These are phyloP conservation scores for Strix uralensis DNA, from an alignment of 2,113 vertebrate species.

Conservation along the genomic window DNA sequence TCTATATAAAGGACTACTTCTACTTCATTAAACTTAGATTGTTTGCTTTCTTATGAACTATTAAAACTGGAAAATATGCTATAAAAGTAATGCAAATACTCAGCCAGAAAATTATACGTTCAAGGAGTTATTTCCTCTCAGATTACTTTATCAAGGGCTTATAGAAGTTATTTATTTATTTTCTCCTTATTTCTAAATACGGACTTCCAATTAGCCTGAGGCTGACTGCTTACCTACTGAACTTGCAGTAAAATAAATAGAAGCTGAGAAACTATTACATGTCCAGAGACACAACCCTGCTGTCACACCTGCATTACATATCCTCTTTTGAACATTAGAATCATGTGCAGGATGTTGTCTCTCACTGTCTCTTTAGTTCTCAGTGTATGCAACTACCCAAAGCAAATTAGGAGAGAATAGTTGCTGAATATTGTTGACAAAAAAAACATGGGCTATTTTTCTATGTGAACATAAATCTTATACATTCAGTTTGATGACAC, in stretches of 20 bases:
- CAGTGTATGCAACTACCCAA: not conserved
- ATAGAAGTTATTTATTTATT: not conserved
- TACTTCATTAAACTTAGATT: not conserved
- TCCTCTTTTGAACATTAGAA: not conserved
- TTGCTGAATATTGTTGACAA: not conserved
- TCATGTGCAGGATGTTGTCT: not conserved
- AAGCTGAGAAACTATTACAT: not conserved
- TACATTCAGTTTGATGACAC: not conserved
- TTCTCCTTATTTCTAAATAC: not conserved
- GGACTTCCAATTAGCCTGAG: not conserved
- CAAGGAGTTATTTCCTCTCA: not conserved
- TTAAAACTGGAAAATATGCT: not conserved
- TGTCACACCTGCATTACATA: not conserved
- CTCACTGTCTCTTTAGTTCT: not conserved
- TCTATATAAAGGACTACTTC: not conserved
- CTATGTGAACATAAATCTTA: not conserved
- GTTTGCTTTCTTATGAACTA: not conserved
- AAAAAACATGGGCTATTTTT: not conserved
- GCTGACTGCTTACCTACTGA: not conserved
- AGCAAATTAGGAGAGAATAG: not conserved
- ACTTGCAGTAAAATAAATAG: not conserved
- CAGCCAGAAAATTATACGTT: not conserved
- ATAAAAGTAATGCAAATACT: not conserved
- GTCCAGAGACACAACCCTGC: not conserved
- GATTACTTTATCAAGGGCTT: not conserved